A percentile compares a stretch with the other conserved stretches of the same genome.
Evolutionary conservation across 2,888 invertebrate species (phyloP).

Genomic region (Cremastinae sp.): DNA sequence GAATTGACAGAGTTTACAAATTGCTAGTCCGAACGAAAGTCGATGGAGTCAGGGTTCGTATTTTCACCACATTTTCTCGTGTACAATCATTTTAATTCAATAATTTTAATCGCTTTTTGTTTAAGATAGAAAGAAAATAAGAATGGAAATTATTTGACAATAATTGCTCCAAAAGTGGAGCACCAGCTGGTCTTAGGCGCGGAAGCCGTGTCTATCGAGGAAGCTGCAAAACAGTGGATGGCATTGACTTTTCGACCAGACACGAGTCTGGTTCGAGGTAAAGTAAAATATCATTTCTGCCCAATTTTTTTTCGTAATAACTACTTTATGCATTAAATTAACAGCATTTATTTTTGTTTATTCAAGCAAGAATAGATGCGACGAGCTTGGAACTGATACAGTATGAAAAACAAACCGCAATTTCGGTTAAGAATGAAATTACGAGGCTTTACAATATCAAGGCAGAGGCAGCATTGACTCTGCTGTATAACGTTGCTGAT

Average conservation of each 20-base stretch:
- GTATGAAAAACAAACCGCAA: constrained; percentile 67
- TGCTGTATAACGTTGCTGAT: constrained; percentile 70
- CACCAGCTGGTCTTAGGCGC: constrained; percentile 70
- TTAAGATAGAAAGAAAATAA: constrained; percentile 60
- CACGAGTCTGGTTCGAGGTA: constrained; percentile 68
- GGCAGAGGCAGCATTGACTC: constrained; percentile 65
- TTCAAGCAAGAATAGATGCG: constrained; percentile 67
- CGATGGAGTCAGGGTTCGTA: constrained; percentile 68
- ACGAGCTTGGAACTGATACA: constrained; percentile 67
- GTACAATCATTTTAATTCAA: neutral
- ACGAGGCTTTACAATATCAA: constrained; percentile 69
- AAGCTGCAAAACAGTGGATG: constrained; percentile 71
- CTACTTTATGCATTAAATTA: neutral
- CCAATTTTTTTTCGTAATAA: neutral
- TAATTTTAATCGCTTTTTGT: neutral
- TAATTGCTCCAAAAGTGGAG: constrained; percentile 70
- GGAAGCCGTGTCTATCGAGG: constrained; percentile 70
- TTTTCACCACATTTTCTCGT: neutral
- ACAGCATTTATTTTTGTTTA: neutral
- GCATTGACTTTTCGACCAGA: constrained; percentile 68
- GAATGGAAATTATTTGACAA: constrained; percentile 53
- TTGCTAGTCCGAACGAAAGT: constrained; percentile 70
- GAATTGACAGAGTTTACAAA: constrained; percentile 65
- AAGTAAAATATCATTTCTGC: constrained; percentile 6
- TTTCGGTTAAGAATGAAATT: constrained; percentile 69